These are phyloP conservation scores for Pongo pygmaeus DNA, from an alignment of 2,113 vertebrate species.

Conservation along the genomic window DNA sequence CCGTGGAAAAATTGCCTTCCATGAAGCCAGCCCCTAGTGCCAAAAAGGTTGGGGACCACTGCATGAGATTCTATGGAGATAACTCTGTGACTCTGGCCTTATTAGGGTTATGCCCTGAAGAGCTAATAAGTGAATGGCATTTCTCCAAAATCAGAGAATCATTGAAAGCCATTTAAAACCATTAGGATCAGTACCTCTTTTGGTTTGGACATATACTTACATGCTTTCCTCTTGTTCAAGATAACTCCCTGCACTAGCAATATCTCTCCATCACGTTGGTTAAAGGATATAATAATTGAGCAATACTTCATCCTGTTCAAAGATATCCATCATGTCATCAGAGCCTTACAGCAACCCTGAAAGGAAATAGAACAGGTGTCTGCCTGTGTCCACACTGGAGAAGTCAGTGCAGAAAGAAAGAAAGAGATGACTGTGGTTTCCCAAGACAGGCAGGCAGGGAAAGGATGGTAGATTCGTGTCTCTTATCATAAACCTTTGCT, in stretches of 20 bases:
- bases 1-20: too few relatives aligned
- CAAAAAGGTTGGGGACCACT: too few relatives aligned
- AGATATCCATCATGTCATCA: constrained; percentile 30
- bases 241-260: not conserved
- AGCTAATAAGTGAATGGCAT: constrained; percentile 29
- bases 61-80: not conserved
- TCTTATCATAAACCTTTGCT: not conserved
- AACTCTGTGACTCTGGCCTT: not conserved
- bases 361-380: not conserved
- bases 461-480: accelerated
- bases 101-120: not conserved
- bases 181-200: not conserved
- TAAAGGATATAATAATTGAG: not conserved
- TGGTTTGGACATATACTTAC: not conserved
- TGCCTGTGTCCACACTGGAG: not conserved
- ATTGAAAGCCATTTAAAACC: constrained; percentile 8
- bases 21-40: too few relatives aligned
- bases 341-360: not conserved
- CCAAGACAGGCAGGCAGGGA: not conserved
- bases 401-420: not conserved
- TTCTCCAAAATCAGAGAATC: constrained; percentile 24
- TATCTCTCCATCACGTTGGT: not conserved
- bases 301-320: not conserved
- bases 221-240: not conserved
- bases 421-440: not conserved